phyloP scores from a whole-genome alignment of 2,888 invertebrate genomes.

The Himalopsyche japonica region DNA sequence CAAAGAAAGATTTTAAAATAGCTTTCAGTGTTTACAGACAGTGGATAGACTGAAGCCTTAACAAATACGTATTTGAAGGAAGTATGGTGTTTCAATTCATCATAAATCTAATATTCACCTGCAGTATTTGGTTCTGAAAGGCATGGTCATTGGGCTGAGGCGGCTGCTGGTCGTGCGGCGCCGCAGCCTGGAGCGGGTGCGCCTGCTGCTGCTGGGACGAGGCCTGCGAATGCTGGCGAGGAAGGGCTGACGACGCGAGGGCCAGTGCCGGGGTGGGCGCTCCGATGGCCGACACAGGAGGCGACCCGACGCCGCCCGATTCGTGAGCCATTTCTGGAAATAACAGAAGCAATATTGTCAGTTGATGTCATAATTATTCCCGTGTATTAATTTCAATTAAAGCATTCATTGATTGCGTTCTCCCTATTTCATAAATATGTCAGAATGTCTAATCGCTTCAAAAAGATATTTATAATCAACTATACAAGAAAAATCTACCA shows the following conservation, averaged over 20 bases:
- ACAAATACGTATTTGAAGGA: background rate
- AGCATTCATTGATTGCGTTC: no score
- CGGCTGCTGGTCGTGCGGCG: conserved; percentile 58
- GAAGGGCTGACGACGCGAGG: conserved; percentile 53
- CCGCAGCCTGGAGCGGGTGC: conserved; percentile 54
- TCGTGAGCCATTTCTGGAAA: conserved; percentile 59
- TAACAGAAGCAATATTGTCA: conserved; percentile 8
- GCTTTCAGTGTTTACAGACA: no score
- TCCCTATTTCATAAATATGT: no score
- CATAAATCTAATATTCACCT: conserved; percentile 52
- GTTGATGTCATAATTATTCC: background rate
- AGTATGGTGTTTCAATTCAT: background rate
- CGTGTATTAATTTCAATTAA: background rate
- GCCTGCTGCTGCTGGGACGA: conserved; percentile 58
- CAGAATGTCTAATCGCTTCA: no score
- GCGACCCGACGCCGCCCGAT: conserved; percentile 50
- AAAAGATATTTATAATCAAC: no score
- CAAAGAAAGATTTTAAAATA: no score
- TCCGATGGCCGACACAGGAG: conserved; percentile 51
- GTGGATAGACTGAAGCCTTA: no score
- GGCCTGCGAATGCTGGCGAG: conserved; percentile 49
- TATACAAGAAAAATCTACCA: no score
- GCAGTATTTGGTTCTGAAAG: conserved; percentile 71
- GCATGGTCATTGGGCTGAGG: conserved; percentile 62
- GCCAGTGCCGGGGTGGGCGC: conserved; percentile 49